phyloP scores from a whole-genome alignment of 1,140 invertebrate species.

The Cyrtorhinus lividipennis region DNA sequence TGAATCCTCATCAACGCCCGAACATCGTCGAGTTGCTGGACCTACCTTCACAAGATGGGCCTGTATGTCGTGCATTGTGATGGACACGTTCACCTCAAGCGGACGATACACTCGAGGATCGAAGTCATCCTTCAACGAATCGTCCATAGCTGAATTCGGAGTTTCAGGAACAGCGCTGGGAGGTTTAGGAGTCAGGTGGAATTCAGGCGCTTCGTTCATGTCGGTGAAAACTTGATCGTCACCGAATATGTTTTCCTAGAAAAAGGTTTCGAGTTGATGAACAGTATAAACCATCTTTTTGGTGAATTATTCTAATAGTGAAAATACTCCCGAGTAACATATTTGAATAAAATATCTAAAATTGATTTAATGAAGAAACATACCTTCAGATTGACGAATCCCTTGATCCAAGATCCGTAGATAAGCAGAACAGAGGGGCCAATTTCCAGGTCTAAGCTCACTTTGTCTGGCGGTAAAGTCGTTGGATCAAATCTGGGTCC shows the following conservation, averaged over 20 bases:
- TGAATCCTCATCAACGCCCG: too few relatives aligned
- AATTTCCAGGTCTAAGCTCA: slow-evolving; percentile 82
- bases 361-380: too few relatives aligned
- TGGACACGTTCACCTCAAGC: slow-evolving; percentile 76
- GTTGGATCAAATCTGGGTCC: slow-evolving; percentile 72
- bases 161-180: slow-evolving; percentile 32
- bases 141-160: slow-evolving; percentile 37
- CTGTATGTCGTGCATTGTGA: slow-evolving; percentile 91
- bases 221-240: slow-evolving; percentile 88
- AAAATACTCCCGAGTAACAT: neutral
- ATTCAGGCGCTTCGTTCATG: slow-evolving; percentile 39
- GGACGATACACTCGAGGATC: slow-evolving; percentile 79
- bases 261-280: slow-evolving; percentile 16
- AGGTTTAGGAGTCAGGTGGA: slow-evolving; percentile 15
- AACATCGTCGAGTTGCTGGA: too few relatives aligned
- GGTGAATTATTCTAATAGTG: neutral
- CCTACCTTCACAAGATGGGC: slow-evolving; percentile 70
- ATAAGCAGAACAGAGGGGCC: slow-evolving; percentile 77
- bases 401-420: slow-evolving; percentile 77
- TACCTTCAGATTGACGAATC: slow-evolving; percentile 74
- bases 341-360: neutral
- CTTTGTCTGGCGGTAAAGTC: slow-evolving; percentile 65
- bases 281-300: slow-evolving; percentile 8
- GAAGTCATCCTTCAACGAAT: slow-evolving; percentile 42
- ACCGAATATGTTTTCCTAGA: slow-evolving; percentile 88